Base-by-base conservation (phyloP, 2,113 vertebrate species). In the Butorides virescens region DNA sequence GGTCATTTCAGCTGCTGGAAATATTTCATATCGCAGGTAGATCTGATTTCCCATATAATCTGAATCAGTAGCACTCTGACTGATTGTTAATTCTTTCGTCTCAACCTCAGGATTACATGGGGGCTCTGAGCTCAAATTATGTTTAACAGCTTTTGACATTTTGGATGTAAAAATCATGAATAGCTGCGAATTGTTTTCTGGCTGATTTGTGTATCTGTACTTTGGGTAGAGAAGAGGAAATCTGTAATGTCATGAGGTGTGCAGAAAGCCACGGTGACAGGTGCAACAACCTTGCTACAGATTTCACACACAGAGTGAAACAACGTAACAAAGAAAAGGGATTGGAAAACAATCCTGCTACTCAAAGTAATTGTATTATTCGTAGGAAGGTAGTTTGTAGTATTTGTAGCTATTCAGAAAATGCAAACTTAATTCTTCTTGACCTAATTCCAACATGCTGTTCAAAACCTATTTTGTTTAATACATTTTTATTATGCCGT, bases 81-180 rank as follows among this genome's bases (percentile, higher is more conserved):
- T 52, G 42, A 63, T 86, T 77, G 44, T 83, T 94, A 83, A 92
- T 96, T 97, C 79, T 82, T 96, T 95, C 50, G 70, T 82, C 81
- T 92, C 77, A 86, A 27, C 47, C 61, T 91, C 37, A 68, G 56
- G 44, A 82, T 91, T 92, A 92, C 55, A 39, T 26, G 52, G 12
- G 21, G 19, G 7, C 50, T 42, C 36, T 79, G 66, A 87, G 47
- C 63, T 95, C 90, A 86, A 87, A 93, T 95, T 92, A 94, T 77
- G 13, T 82, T 96, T 86, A 96, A 94, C 52, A 97, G 55, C 26
- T 92, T 97, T 92, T 95, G 92, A 94, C 71, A 74, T 91, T 91
- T 92, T 44, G 50, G 65, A 55, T 93, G 36, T 90, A 92, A 92
- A 96, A 96, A 66, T 92, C 76, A 85, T 37, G 56, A 87, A 80